Conservation (phyloP, 2,888 invertebrate species). For the Heliconius hortense region DNA sequence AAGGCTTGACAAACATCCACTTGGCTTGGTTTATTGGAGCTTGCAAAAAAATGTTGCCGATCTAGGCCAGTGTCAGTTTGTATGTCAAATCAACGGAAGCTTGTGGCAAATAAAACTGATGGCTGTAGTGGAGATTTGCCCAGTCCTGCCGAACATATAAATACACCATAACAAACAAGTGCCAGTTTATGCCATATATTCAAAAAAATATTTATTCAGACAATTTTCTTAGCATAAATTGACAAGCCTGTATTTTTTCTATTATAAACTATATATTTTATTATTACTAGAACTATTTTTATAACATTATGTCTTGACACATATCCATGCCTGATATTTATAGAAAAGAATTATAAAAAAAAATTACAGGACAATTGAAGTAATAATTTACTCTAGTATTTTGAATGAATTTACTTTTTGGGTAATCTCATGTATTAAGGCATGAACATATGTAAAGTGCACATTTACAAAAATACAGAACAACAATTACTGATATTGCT, state of each 20-base stretch:
- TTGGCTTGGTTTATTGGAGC: too few species aligned
- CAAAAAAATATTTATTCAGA: slow-evolving; percentile 24
- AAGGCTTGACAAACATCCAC: not conserved
- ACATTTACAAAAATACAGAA: slow-evolving; percentile 17
- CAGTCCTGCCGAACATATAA: not conserved
- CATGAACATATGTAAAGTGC: slow-evolving; percentile 10
- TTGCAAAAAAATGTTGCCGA: too few species aligned
- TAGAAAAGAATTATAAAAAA: slow-evolving; percentile 1
- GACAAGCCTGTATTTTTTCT: slow-evolving; percentile 27
- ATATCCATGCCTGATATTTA: slow-evolving; percentile 7
- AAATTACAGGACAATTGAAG: not conserved
- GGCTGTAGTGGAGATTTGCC: not conserved
- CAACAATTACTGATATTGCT: slow-evolving; percentile 16
- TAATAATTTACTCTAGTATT: not conserved
- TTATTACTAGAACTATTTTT: not conserved
- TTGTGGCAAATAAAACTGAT: too few species aligned
- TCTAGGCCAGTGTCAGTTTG: too few species aligned
- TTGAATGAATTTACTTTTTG: not conserved
- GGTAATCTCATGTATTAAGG: not conserved
- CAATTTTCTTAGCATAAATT: slow-evolving; percentile 25
- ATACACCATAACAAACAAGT: slow-evolving; percentile 22
- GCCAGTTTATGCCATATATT: slow-evolving; percentile 26
- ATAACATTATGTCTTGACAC: slow-evolving; percentile 19
- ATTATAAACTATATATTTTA: slow-evolving; percentile 23
- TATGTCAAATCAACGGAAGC: too few species aligned